phyloP scores from a whole-genome alignment of 2,113 vertebrate species.

The Bothrops jararaca region DNA sequence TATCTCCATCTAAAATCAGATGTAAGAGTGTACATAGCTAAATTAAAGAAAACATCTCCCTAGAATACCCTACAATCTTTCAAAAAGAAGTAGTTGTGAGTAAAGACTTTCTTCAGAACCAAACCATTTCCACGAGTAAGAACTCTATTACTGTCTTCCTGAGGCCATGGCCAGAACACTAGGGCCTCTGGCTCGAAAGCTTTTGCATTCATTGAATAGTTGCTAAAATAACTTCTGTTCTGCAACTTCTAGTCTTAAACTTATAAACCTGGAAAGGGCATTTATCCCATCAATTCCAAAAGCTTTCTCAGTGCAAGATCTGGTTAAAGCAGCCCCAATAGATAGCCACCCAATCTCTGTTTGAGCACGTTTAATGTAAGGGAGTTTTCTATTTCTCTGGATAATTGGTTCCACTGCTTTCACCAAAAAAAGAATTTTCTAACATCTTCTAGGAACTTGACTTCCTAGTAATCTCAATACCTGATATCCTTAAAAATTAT shows the following conservation, averaged over 20 bases:
- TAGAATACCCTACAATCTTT: conserved; percentile 14
- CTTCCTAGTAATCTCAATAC: neutral
- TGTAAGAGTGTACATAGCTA: conserved; percentile 42
- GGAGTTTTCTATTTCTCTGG: neutral
- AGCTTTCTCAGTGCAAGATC: neutral
- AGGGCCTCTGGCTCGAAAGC: neutral
- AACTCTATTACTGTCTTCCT: neutral
- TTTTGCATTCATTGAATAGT: neutral
- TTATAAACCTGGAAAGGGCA: neutral
- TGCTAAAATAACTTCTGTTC: neutral
- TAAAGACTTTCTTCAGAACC: neutral
- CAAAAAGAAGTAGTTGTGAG: neutral
- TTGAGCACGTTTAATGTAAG: neutral
- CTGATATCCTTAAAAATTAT: neutral
- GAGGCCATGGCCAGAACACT: neutral
- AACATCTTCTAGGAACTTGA: neutral
- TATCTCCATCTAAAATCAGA: conserved; percentile 56
- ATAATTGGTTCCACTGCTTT: neutral
- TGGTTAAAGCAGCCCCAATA: neutral
- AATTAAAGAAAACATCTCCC: conserved; percentile 48
- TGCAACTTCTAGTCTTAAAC: neutral
- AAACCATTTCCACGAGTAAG: neutral
- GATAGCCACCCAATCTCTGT: neutral
- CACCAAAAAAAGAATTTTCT: neutral
- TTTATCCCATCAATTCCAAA: neutral